Evolutionary conservation across 2,797 vertebrate genomes (phyloP).

Genomic region (Xiphophorus birchmanni): DNA sequence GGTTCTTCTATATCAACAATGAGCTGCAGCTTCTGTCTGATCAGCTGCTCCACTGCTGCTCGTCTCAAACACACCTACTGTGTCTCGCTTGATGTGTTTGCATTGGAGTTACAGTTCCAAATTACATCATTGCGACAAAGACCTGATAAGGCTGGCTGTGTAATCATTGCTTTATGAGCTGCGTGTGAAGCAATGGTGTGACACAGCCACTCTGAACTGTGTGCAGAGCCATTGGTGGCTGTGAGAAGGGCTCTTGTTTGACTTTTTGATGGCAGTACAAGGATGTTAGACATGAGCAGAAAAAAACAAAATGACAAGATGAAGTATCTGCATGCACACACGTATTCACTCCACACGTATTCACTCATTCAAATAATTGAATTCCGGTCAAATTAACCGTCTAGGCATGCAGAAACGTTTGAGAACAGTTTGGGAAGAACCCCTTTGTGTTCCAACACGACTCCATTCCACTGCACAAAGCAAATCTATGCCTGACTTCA

Average conservation of each 20-base stretch:
- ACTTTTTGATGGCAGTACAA: constrained; percentile 21
- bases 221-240: constrained; percentile 45
- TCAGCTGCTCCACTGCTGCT: constrained; percentile 20
- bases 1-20: constrained; percentile 7
- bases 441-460: not conserved
- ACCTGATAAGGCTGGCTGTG: constrained; percentile 61
- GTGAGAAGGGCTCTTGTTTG: constrained; percentile 14
- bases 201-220: constrained; percentile 58
- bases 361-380: not conserved
- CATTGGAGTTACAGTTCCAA: constrained; percentile 51
- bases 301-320: not conserved
- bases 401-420: not conserved
- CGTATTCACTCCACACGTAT: not conserved
- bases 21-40: constrained; percentile 6
- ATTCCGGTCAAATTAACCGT: not conserved
- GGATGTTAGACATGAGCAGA: constrained; percentile 1
- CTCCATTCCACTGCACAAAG: not conserved
- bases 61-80: constrained; percentile 33
- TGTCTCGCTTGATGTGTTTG: constrained; percentile 57
- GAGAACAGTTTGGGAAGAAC: not conserved
- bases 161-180: constrained; percentile 64
- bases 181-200: constrained; percentile 49
- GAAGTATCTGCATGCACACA: not conserved
- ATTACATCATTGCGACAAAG: constrained; percentile 65
- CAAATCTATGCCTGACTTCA: not conserved